Conservation (phyloP, 1,140 invertebrate species). For the Phymorhynchus buccinoides region DNA sequence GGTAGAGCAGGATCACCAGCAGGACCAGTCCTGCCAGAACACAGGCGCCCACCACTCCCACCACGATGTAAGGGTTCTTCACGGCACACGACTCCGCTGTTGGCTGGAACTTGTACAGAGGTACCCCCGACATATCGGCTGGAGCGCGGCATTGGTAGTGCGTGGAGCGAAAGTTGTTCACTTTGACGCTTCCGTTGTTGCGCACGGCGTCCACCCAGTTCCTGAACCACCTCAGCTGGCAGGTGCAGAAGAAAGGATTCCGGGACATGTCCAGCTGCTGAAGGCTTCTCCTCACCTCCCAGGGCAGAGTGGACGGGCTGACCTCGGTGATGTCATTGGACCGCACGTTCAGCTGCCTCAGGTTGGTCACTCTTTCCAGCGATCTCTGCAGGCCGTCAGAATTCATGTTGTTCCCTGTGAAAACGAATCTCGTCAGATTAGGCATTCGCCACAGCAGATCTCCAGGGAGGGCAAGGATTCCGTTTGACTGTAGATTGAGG, state of each 20-base stretch:
- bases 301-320: constrained; percentile 27
- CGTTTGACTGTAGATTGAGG: no score
- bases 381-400: not conserved
- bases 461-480: not conserved
- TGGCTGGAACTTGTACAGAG: not conserved
- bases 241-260: constrained; percentile 36
- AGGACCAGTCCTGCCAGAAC: not conserved
- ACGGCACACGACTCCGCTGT: not conserved
- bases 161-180: not conserved
- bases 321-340: constrained; percentile 26
- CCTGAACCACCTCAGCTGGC: constrained; percentile 36
- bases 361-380: constrained; percentile 21
- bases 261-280: not conserved
- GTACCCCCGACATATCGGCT: not conserved
- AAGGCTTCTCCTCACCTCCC: constrained; percentile 10
- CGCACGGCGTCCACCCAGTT: constrained; percentile 2
- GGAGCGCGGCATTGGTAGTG: constrained; percentile 3
- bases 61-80: not conserved
- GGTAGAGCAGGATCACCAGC: not conserved
- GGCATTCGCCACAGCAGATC: not conserved
- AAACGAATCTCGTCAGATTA: not conserved
- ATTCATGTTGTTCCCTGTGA: not conserved
- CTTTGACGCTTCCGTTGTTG: not conserved
- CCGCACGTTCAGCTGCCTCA: constrained; percentile 16
- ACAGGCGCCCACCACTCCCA: not conserved